Conservation (phyloP, 2,113 vertebrate species). For the Mola mola region DNA sequence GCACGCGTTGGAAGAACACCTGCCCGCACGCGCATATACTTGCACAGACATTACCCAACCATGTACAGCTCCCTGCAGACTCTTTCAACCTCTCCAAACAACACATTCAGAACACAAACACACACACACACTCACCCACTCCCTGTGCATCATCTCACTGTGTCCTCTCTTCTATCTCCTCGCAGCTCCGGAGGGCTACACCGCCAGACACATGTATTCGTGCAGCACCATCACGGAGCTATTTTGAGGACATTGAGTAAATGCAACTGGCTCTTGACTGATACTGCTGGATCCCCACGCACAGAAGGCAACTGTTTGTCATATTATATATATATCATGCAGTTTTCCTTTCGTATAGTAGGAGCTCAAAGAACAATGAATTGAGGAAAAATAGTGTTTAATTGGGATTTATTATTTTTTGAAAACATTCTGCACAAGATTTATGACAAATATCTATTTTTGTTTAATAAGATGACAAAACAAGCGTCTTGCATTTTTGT, state of each 20-base stretch:
- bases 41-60: conserved; percentile 25
- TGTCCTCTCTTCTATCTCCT: conserved; percentile 51
- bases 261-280: conserved; percentile 11
- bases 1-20: conserved; percentile 16
- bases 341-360: too few relatives aligned
- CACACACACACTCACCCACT: conserved; percentile 19
- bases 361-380: conserved; percentile 8
- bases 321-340: neutral
- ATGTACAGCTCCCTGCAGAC: conserved; percentile 33
- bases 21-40: conserved; percentile 33
- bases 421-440: too few relatives aligned
- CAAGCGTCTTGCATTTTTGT: too few relatives aligned
- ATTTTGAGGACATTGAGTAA: conserved; percentile 63
- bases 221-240: conserved; percentile 46
- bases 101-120: conserved; percentile 17
- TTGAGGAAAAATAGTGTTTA: neutral
- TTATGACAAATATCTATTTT: too few relatives aligned
- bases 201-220: conserved; percentile 58
- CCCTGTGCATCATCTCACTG: conserved; percentile 4
- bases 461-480: too few relatives aligned
- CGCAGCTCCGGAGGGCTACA: conserved; percentile 53
- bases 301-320: conserved; percentile 13
- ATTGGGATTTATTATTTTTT: neutral
- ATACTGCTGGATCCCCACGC: conserved; percentile 26
- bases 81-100: conserved; percentile 51